Evolutionary conservation across 1,140 invertebrate species (phyloP), one percentile per base, ranked within the genome.

Genomic region (Cydia strobilella): DNA sequence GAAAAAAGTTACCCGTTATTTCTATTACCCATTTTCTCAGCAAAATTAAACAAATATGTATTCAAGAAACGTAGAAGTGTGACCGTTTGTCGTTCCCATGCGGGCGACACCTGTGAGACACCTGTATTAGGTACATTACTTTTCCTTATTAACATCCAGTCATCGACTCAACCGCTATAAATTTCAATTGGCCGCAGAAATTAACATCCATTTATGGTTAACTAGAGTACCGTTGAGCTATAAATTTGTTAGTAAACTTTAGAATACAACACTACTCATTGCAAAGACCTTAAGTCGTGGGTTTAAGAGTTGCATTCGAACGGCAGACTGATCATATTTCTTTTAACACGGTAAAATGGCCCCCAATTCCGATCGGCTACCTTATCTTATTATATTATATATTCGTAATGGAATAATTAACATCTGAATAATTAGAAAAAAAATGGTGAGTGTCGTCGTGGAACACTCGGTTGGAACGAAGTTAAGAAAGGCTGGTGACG

Each of bases 101-200:
- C 75, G 75, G 75, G 75, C 75, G 7, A 20, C 75, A 75, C 74
- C 74, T 75, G 74, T 39, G 25, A n/a, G 20, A 51, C 63, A 72
- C 48, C 25, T 72, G 66, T 35, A 69, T 18, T 39, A 13, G n/a
- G n/a, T 31, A 31, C 63, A 35, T 20, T 59, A 51, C 48, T 9
- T 59, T 69, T 69, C 27, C 65, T 65, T 65, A n/a, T 35, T 65
- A 65, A 13, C 23, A 4, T 59, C 20, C 18, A 59, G 1, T 65
- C 63, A 35, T 15, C 63, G 27, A 69, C 25, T n/a, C 27, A 20
- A 69, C 65, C n/a, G 65, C 65, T 42, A 69, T 39, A 12, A 31
- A 69, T 69, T 69, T 69, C 42, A 69, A 69, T 69, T 69, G 18
- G 65, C 18, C 10, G 27, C 65, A 69, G 27, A 69, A 69, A 69